These are phyloP conservation scores for Thalassophryne amazonica DNA, from an alignment of 2,797 vertebrate species.

Conservation along the genomic window DNA sequence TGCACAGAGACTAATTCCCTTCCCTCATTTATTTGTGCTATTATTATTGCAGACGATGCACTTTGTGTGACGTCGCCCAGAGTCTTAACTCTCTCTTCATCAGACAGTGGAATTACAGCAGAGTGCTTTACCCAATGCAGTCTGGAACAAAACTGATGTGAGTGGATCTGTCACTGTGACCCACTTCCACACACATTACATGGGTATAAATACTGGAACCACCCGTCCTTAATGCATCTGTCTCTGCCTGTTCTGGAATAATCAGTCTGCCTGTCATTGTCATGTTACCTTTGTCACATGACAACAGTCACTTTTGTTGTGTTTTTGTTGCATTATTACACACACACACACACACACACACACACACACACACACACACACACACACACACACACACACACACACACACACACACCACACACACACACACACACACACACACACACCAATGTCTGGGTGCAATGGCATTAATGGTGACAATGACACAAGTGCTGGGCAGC, in stretches of 20 bases:
- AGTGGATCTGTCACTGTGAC: conserved; percentile 37
- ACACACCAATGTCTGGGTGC: no score
- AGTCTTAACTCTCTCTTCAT: conserved; percentile 42
- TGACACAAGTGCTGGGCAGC: no score
- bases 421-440: no score
- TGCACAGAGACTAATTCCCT: conserved; percentile 66
- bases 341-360: background rate
- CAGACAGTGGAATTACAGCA: conserved; percentile 39
- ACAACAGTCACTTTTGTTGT: background rate
- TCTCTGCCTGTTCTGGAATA: background rate
- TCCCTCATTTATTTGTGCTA: conserved; percentile 70
- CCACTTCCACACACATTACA: conserved; percentile 32
- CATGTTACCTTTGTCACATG: background rate
- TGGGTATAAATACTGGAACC: conserved; percentile 13
- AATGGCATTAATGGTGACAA: no score
- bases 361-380: background rate
- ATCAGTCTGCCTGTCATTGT: background rate
- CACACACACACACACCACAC: background rate
- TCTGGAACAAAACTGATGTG: conserved; percentile 13
- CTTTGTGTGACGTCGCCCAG: conserved; percentile 31
- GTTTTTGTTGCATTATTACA: background rate
- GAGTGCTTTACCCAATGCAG: conserved; percentile 25
- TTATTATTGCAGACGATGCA: conserved; percentile 67
- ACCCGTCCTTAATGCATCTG: background rate
- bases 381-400: background rate